Evolutionary conservation across 2,888 invertebrate species (phyloP), one percentile per base, ranked within the genome.

Genomic region (Mythimna vitellina): DNA sequence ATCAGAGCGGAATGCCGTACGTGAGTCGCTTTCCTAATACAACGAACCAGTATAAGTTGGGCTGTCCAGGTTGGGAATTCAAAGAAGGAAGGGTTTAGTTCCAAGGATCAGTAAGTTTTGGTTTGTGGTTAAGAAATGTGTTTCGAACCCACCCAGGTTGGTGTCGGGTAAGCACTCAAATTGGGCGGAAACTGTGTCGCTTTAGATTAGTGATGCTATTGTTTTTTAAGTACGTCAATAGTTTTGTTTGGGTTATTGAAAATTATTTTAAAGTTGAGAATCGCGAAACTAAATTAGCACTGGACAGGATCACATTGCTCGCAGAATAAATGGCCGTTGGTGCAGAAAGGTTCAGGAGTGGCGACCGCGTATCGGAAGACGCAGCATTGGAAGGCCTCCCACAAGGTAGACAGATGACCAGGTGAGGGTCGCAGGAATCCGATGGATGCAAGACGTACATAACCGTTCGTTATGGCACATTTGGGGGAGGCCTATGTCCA

Each of bases 111-210:
- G 25, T 9, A 1, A 1, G 29, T 25, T 25, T 35, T 80, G 81
- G 82, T 20, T 42, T 68, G 80, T 14, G 86, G 86, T 85, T 79
- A 84, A 89, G 87, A 87, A 90, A 91, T 89, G 89, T 90, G 91
- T 92, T 91, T 89, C 87, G 88, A 90, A 89, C 85, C 86, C 81
- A 84, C 86, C 87, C 86, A 84, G 84, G 72, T 86, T 82, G 88
- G 89, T 88, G 90, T 90, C 85, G 87, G 85, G 83, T 89, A 90
- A 91, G 89, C 87, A 89, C 70, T 86, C 87, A 89, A 91, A 92
- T 91, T 89, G 89, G 90, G 90, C 88, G 89, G 90, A 89, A 90
- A 90, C 89, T 89, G 84, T 85, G 84, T 86, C 81, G 80, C 80
- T 80, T 77, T 74, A 81, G 84, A 89, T 89, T 89, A 89, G 78